Conservation (phyloP, 2,113 vertebrate species). For the Cyanoderma ruficeps region DNA sequence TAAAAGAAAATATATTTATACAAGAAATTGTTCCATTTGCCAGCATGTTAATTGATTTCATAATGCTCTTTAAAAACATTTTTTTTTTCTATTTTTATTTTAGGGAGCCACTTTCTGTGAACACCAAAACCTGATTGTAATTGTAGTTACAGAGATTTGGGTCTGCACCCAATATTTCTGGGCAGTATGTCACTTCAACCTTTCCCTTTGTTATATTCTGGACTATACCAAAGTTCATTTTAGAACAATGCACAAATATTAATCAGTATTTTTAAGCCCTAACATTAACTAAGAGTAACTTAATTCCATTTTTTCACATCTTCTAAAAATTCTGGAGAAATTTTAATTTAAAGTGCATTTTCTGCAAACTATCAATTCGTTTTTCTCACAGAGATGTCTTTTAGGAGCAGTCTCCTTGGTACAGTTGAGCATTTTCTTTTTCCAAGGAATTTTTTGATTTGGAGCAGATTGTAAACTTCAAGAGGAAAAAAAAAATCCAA, state of each 20-base stretch:
- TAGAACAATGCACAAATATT: not conserved
- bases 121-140: not conserved
- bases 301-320: not conserved
- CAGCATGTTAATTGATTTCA: rapidly evolving
- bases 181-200: not conserved
- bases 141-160: not conserved
- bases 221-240: not conserved
- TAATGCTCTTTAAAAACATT: not conserved
- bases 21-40: not conserved
- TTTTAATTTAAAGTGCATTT: not conserved
- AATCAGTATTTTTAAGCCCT: not conserved
- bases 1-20: not conserved
- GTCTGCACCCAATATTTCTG: not conserved
- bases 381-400: not conserved
- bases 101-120: not conserved
- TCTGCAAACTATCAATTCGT: not conserved
- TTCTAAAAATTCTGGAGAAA: not conserved
- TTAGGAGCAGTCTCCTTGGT: not conserved
- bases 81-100: not conserved
- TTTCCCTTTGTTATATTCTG: not conserved
- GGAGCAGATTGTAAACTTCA: not conserved
- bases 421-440: not conserved
- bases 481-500: not conserved
- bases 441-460: not conserved
- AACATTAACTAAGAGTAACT: not conserved